Conservation (phyloP, 23 tunicate genomes). For the Aplidium turbinatum region DNA sequence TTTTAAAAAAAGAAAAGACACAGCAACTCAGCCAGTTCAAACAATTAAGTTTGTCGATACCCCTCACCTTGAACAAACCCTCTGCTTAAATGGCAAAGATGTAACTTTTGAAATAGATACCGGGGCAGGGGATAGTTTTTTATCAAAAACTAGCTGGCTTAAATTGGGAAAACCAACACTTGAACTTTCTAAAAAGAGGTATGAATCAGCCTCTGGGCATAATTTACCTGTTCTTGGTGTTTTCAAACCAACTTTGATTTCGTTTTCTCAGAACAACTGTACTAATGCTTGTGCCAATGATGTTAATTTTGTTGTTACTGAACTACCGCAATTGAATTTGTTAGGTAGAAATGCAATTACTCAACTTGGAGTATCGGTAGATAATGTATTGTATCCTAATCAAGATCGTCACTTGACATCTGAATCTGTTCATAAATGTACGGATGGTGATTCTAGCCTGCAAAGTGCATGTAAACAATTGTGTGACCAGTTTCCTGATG, state of each 20-base stretch:
- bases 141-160: constrained; percentile 14
- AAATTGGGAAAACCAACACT: constrained; percentile 26
- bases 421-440: too few species aligned
- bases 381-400: constrained; percentile 13
- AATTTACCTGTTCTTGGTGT: constrained; percentile 19
- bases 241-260: background rate
- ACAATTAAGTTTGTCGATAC: constrained; percentile 4
- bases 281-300: background rate
- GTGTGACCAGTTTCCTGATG: background rate
- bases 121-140: constrained; percentile 24
- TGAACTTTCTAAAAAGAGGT: background rate
- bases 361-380: constrained; percentile 9
- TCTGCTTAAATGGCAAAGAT: constrained; percentile 6
- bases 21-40: background rate
- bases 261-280: background rate
- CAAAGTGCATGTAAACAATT: too few species aligned
- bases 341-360: constrained; percentile 23
- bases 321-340: constrained; percentile 18
- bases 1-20: constrained; percentile 1
- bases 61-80: constrained; percentile 5
- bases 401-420: too few species aligned
- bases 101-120: constrained; percentile 24
- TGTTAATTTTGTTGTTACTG: background rate
- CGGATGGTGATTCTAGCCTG: too few species aligned
- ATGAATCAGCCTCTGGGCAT: constrained; percentile 34